These are phyloP conservation scores for Gambelia wislizenii DNA, from an alignment of 2,797 vertebrate species.

Conservation along the genomic window DNA sequence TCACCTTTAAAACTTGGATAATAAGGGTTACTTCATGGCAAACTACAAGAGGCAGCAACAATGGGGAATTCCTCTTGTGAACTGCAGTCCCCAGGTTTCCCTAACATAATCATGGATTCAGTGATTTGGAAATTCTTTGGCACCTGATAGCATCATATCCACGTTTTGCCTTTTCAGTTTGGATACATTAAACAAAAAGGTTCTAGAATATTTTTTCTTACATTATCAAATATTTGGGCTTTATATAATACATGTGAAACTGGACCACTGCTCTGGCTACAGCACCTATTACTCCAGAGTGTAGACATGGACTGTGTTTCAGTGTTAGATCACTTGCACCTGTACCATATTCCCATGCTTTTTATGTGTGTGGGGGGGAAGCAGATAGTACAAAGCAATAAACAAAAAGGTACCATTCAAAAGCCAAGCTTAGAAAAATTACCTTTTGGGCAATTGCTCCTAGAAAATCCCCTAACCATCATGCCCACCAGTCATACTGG, in stretches of 20 bases:
- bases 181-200: background rate
- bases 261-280: background rate
- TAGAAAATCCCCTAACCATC: background rate
- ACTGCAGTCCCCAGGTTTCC: background rate
- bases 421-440: no score
- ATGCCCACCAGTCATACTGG: background rate
- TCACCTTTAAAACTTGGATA: background rate
- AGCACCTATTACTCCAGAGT: background rate
- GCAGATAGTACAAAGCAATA: background rate
- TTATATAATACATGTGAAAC: background rate
- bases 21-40: background rate
- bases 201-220: background rate
- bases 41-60: background rate
- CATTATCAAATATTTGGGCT: background rate
- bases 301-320: background rate
- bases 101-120: background rate
- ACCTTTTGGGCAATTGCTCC: background rate
- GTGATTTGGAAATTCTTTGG: background rate
- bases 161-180: background rate
- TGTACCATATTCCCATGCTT: background rate
- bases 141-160: background rate
- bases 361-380: background rate
- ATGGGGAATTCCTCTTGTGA: background rate
- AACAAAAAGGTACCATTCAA: background rate
- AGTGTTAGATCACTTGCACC: background rate